A percentile compares a stretch with the other conserved stretches of the same genome.
Conservation (phyloP, 2,797 vertebrate species). For the Coracias cyanogaster region DNA sequence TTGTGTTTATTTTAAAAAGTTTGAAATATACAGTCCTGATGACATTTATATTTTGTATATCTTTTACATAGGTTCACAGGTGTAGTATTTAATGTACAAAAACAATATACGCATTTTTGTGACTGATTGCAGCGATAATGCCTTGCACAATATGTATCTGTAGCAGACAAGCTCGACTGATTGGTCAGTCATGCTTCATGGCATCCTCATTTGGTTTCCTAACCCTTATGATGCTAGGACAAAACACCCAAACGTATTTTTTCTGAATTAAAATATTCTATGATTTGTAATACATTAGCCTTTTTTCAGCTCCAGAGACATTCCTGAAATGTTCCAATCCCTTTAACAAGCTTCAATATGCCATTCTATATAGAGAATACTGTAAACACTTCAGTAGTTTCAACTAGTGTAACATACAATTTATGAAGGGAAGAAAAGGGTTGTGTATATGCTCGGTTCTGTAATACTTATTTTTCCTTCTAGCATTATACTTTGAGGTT, state of each 20-base stretch:
- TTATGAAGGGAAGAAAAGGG: constrained; percentile 38
- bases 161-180: constrained; percentile 55
- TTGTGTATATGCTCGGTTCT: constrained; percentile 37
- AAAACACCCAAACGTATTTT: constrained; percentile 52
- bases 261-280: constrained; percentile 68
- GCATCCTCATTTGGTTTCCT: constrained; percentile 50
- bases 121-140: constrained; percentile 43
- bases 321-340: constrained; percentile 54
- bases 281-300: constrained; percentile 61
- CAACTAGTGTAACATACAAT: constrained; percentile 26
- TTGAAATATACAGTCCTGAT: constrained; percentile 77
- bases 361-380: constrained; percentile 58
- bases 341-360: constrained; percentile 61
- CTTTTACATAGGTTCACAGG: constrained; percentile 77
- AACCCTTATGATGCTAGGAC: constrained; percentile 46
- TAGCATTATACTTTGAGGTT: constrained; percentile 50
- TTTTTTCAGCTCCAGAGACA: constrained; percentile 66
- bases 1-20: constrained; percentile 79
- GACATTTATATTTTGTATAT: constrained; percentile 82
- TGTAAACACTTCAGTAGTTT: constrained; percentile 27
- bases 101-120: constrained; percentile 63
- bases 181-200: constrained; percentile 52
- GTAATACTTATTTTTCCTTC: constrained; percentile 57
- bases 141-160: constrained; percentile 71
- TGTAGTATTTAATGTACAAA: constrained; percentile 74